A percentile compares a stretch with the other conserved stretches of the same genome.
Evolutionary conservation across 2,113 vertebrate species (phyloP).

Genomic region (Microtus richardsoni): DNA sequence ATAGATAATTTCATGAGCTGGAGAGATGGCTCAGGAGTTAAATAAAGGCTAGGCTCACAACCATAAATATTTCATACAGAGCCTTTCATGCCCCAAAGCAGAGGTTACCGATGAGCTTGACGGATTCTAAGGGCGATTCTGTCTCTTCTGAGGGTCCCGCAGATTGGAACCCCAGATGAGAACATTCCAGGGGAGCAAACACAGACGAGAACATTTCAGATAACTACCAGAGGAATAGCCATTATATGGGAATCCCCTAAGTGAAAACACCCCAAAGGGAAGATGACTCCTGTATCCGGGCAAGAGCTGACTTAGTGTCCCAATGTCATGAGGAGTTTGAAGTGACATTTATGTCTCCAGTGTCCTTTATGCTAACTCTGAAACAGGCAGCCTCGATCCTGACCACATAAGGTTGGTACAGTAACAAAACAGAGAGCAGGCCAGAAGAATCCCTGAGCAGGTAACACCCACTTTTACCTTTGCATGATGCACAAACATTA

Average conservation of each 20-base stretch:
- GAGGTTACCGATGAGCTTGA: neutral
- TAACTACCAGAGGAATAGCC: neutral
- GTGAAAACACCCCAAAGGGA: neutral
- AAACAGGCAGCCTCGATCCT: neutral
- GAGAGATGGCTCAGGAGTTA: neutral
- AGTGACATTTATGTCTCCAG: neutral
- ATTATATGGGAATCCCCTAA: neutral
- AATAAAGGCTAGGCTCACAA: neutral
- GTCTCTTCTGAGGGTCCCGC: neutral
- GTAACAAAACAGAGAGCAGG: neutral
- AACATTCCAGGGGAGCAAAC: neutral
- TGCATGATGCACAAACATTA: neutral
- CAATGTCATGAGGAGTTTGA: neutral
- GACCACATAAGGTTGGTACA: neutral
- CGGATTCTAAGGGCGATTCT: neutral
- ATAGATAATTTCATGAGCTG: neutral
- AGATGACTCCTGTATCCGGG: fast-evolving
- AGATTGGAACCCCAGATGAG: neutral
- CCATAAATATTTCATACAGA: neutral
- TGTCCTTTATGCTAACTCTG: neutral
- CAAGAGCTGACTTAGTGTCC: neutral
- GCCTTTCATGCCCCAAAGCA: neutral
- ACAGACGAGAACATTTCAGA: neutral
- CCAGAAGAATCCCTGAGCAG: neutral
- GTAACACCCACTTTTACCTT: neutral